Conservation (phyloP, 1,140 invertebrate genomes). For the Rhynchophorus ferrugineus region DNA sequence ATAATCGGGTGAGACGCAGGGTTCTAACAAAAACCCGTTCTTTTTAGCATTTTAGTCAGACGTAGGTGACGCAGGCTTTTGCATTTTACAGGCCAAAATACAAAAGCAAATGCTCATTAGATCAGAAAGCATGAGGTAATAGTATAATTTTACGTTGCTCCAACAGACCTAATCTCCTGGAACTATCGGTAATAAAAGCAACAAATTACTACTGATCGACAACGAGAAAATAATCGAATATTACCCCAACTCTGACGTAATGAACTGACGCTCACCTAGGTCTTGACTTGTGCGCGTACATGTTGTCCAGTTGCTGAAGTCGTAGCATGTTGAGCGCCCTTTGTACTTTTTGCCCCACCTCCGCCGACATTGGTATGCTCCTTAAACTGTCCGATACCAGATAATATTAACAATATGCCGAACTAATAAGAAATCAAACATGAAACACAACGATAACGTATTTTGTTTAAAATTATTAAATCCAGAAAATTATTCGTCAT, state of each 20-base stretch:
- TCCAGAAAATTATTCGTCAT: too few relatives aligned
- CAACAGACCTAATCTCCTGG: too few relatives aligned
- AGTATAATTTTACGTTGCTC: too few relatives aligned
- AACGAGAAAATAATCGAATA: too few relatives aligned
- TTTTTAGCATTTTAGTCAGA: conserved; percentile 4
- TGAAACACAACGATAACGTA: too few relatives aligned
- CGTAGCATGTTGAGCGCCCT: conserved; percentile 38
- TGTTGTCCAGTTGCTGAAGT: conserved; percentile 36
- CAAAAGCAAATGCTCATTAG: conserved; percentile 1
- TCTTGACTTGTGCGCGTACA: conserved; percentile 35
- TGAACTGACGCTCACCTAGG: conserved; percentile 39
- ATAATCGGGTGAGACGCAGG: conserved; percentile 7
- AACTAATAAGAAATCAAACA: background rate
- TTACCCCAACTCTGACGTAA: too few relatives aligned
- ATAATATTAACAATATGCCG: conserved; percentile 30
- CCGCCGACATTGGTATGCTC: conserved; percentile 30
- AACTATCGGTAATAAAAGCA: too few relatives aligned
- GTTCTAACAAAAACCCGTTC: conserved; percentile 12
- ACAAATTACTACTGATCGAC: too few relatives aligned
- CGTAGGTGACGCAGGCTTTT: conserved; percentile 15
- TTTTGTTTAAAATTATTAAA: too few relatives aligned
- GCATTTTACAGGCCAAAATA: background rate
- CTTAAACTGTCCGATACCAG: conserved; percentile 40
- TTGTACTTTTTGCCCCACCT: conserved; percentile 37
- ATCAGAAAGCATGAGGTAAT: conserved; percentile 5